Percentiles rank a stretch among this genome's conserved stretches.
Evolutionary conservation across 2,888 invertebrate genomes (phyloP).

Genomic region (Colletes collaris): DNA sequence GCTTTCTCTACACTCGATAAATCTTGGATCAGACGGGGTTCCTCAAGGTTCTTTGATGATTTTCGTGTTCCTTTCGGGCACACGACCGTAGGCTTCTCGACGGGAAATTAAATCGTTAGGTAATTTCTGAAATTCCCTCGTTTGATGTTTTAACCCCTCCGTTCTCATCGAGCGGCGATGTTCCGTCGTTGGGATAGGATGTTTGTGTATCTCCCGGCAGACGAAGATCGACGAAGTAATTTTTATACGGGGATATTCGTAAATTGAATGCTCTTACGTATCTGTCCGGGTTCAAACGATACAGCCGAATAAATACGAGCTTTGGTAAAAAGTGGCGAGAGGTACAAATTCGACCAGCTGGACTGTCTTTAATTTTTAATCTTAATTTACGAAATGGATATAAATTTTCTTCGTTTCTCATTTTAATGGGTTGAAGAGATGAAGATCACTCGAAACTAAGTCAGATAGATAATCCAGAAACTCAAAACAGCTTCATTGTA

Average conservation of each 20-base stretch:
- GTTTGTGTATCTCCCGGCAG: background rate
- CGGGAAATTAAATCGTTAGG: slow-evolving; percentile 18
- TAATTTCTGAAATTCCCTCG: slow-evolving; percentile 9
- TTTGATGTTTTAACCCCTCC: slow-evolving; percentile 2
- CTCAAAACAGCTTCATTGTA: too few species aligned
- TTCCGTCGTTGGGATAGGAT: background rate
- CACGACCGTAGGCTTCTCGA: background rate
- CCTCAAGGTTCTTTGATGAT: background rate
- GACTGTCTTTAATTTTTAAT: too few species aligned
- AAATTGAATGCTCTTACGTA: too few species aligned
- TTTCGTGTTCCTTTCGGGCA: background rate
- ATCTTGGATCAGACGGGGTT: slow-evolving; percentile 17
- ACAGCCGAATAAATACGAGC: too few species aligned
- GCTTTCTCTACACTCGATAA: slow-evolving; percentile 11
- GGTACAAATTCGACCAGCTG: too few species aligned
- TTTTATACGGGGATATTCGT: background rate
- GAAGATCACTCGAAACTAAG: too few species aligned
- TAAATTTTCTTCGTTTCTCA: too few species aligned
- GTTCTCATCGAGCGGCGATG: background rate
- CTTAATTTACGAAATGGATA: too few species aligned
- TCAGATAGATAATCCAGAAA: too few species aligned
- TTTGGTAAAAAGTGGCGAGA: too few species aligned
- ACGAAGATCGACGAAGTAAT: background rate
- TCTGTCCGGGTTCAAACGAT: too few species aligned
- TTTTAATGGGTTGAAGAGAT: too few species aligned